Evolutionary conservation across 1,140 invertebrate genomes (phyloP), one percentile per base, ranked within the genome.

Genomic region (Lysiphlebus fabarum): DNA sequence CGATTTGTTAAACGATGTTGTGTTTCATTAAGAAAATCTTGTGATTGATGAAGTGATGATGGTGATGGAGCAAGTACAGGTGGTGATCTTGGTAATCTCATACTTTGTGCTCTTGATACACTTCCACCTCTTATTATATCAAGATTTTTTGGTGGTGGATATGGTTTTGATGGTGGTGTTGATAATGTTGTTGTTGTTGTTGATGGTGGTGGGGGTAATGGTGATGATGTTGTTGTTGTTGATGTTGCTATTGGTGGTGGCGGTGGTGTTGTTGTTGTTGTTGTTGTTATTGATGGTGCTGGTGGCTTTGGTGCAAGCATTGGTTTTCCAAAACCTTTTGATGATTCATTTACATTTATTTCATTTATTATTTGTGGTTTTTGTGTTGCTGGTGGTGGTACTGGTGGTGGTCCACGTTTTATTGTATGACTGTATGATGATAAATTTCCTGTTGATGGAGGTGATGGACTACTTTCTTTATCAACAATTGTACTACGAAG

Each of bases 221-320:
- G 81, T 61, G 17, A 26, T 26, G 1, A 1, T 26, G 17, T 26
- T 26, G 17, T 26, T 26, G 17, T 26, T 26, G 4, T 26, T 26
- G 17, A 2, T 26, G 17, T 1, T 26, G 17, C 4, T 26, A 4
- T 1, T 26, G 17, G 2, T 26, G 17, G 2, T 26, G 17, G 0
- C 3, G 17, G 1, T 17, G 17, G 17, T 17, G 17, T 17, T 17
- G 17, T 3, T 17, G 17, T 17, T 17, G 17, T 1, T 26, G 17
- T 2, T 17, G 17, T 17, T 17, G 17, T 1, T 26, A 4, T 2
- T 14, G 71, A 62, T 14, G 59, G 63, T 0, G 69, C 61, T 17
- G 81, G 81, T 17, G 81, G 81, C 63, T 82, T 84, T 10, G 83
- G 83, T 12, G 82, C 82, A 2, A 83, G 56, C 26, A 75, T 76